Base-by-base conservation (phyloP, 53 echinoderm and acorn worm genomes). In the Holothuria leucospilota region DNA sequence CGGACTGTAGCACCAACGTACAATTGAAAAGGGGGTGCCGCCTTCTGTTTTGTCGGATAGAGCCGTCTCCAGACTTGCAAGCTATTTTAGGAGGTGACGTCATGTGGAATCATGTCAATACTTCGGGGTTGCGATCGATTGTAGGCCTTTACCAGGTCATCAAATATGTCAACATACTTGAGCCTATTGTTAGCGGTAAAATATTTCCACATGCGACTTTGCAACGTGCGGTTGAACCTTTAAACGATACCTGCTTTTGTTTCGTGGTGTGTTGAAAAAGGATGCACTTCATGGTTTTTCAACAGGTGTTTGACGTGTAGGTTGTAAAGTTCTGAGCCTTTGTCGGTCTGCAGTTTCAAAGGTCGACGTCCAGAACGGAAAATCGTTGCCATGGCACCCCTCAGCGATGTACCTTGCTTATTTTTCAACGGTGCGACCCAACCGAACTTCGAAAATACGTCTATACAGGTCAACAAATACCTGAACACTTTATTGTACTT, bases 251-350 rank as follows among this genome's bases (percentile, higher is more conserved):
- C 71, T 8, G 69, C 82, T 20, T 91, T 91, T 18, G 82, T 82
- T 42, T 87, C 91, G 39, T 91, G 87, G 39, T 87, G 69, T 2
- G 77, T 86, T 4, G 87, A 75, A 59, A 87, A 87, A 46, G 61
- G 81, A 23, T 87, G 49, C 6, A 87, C 84, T 24, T 20, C n/a
- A n/a, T 84, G 34, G 38, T 18, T 3, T 58, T 74, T 77, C 1
- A 91, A 81, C 53, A 62, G 83, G 12, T 83, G 74, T 87, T 87
- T 83, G 18, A 87, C 72, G 51, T 74, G 56, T 2, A n/a, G 21
- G 38, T 91, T 91, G 39, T 65, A 13, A 83, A 91, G 86, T 87
- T 91, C 91, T 34, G 24, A 63, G 21, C 86, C 90, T 78, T 89
- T 89, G 58, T 89, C 89, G 12, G 84, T 84, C 41, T 89, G 89